Evolutionary conservation across 2,888 invertebrate genomes (phyloP).

Genomic region (Gortyna flavago): DNA sequence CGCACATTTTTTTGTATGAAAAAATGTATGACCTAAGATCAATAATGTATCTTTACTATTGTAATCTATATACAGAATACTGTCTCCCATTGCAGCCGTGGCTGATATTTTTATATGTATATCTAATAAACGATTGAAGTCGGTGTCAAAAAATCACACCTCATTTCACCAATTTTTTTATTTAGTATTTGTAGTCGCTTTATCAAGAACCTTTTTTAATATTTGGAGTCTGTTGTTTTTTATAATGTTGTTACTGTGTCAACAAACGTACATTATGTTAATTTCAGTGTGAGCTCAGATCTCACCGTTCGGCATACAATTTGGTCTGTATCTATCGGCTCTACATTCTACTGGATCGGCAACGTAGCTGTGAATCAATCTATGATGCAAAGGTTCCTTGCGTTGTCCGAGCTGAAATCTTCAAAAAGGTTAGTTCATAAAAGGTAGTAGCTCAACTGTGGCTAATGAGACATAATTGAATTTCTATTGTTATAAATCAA

Average conservation of each 20-base stretch:
- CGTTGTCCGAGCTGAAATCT: conserved; percentile 91
- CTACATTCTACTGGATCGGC: conserved; percentile 93
- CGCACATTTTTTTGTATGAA: no score
- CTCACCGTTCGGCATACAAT: conserved; percentile 93
- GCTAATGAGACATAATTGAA: no score
- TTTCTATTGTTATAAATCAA: no score
- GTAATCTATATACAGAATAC: no score
- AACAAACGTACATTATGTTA: not conserved
- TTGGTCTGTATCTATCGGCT: conserved; percentile 93
- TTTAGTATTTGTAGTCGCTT: not conserved
- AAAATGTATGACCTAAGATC: no score
- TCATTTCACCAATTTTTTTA: not conserved
- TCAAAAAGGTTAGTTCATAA: conserved; percentile 88
- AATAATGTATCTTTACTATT: no score
- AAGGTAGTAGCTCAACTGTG: no score
- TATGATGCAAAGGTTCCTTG: conserved; percentile 94
- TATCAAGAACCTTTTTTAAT: not conserved
- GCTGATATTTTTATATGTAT: no score
- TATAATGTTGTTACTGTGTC: not conserved
- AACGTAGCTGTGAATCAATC: conserved; percentile 94
- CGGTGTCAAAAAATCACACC: not conserved
- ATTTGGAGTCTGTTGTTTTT: not conserved
- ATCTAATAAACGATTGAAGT: no score
- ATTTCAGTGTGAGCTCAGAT: conserved; percentile 91
- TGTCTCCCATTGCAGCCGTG: no score